Evolutionary conservation across 2,888 invertebrate genomes (phyloP).

Genomic region (Hypercompe scribonia): DNA sequence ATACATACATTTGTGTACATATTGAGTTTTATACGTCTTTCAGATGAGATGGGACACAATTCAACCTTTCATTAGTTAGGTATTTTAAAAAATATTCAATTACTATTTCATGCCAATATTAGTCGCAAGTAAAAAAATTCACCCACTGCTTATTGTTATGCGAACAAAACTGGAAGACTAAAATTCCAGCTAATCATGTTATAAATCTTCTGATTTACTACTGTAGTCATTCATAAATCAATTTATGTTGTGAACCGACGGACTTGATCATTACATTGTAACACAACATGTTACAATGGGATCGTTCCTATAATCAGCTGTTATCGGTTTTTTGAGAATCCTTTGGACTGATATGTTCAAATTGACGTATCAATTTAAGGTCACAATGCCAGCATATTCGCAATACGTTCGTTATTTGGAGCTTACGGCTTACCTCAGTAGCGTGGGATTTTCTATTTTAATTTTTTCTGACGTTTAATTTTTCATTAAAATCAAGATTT

Average conservation of each 20-base stretch:
- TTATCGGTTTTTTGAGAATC: not conserved
- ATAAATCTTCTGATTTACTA: conserved; percentile 63
- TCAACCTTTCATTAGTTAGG: no score
- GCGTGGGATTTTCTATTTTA: no score
- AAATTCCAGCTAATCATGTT: conserved; percentile 25
- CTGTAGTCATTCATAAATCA: conserved; percentile 60
- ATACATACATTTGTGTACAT: no score
- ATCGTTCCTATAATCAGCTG: not conserved
- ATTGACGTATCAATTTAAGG: no score
- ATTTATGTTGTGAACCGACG: not conserved
- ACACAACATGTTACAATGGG: not conserved
- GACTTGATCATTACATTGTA: not conserved
- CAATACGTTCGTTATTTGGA: not conserved
- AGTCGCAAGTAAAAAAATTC: not conserved
- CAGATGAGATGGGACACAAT: no score
- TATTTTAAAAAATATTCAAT: no score
- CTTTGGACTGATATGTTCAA: not conserved
- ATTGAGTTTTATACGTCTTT: no score
- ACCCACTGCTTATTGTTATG: conserved; percentile 2
- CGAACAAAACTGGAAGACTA: conserved; percentile 16
- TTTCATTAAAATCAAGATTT: not conserved
- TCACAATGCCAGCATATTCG: not conserved
- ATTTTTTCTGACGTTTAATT: no score
- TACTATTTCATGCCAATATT: no score
- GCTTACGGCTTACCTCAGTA: no score